These are phyloP conservation scores for Tetraodon nigroviridis DNA, from an alignment of 2,113 vertebrate genomes.

Conservation along the genomic window DNA sequence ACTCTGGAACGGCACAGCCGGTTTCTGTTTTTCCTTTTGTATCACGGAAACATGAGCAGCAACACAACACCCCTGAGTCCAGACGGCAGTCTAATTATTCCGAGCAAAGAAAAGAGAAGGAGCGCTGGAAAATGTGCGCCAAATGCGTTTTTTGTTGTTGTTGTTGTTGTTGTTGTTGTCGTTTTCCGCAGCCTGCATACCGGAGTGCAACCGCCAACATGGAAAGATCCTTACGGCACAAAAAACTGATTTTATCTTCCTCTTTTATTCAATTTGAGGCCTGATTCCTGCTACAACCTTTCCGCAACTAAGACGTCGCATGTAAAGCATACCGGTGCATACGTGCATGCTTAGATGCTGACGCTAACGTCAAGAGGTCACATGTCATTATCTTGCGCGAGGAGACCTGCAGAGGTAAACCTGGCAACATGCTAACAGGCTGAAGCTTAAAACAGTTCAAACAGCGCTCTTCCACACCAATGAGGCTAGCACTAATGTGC, in stretches of 20 bases:
- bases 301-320: too few relatives aligned
- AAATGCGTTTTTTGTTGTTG: conserved; percentile 64
- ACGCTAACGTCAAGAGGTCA: too few relatives aligned
- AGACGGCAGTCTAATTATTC: conserved; percentile 72
- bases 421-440: too few relatives aligned
- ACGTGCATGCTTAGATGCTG: too few relatives aligned
- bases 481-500: too few relatives aligned
- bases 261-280: conserved; percentile 56
- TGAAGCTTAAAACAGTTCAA: too few relatives aligned
- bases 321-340: too few relatives aligned
- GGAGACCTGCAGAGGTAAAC: too few relatives aligned
- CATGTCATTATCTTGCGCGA: too few relatives aligned
- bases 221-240: conserved; percentile 75
- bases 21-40: conserved; percentile 29
- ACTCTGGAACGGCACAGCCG: conserved; percentile 60
- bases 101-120: conserved; percentile 56
- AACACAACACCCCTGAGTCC: conserved; percentile 63
- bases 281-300: too few relatives aligned
- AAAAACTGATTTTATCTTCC: conserved; percentile 76
- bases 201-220: conserved; percentile 63
- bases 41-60: conserved; percentile 62
- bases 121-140: conserved; percentile 56
- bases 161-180: too few relatives aligned
- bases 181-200: conserved; percentile 61
- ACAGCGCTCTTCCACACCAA: too few relatives aligned